Evolutionary conservation across 2,888 invertebrate species (phyloP), one percentile per base, ranked within the genome.

Genomic region (Ormia ochracea): DNA sequence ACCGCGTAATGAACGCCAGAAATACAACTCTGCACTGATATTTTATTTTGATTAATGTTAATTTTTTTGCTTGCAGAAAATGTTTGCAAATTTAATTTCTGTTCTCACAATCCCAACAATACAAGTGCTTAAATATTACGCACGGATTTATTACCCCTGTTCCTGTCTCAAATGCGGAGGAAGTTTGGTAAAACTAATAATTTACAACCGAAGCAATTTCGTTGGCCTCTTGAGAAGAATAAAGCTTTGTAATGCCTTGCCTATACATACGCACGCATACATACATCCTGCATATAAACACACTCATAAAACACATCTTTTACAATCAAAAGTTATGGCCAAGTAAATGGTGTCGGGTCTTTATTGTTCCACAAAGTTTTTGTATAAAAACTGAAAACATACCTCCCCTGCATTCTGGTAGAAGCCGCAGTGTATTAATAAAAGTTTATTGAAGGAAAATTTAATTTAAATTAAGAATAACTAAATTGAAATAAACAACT

Each of bases 401-500:
- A 21, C 3, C 23, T 43, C 19, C 41, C 9, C 7, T n/a, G 14
- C 14, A 28, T 28, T 61, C 50, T 43, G 17, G 12, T 36, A 43
- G 12, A 68, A 68, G 38, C 31, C 38, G 52, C 33, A 74, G 59
- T 56, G 38, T 63, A 33, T 48, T 63, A 63, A 76, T 69, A 76
- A 69, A 69, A 69, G 54, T 76, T 76, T 69, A 69, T 56, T 31
- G 43, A 56, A 76, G 56, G 48, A 31, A 76, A 76, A 69, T 48
- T 69, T 56, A 76, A 69, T 76, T 76, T 56, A 48, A 76, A 69
- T 69, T 69, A 76, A 63, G 63, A 48, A 56, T 63, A 68, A 56
- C 48, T 76, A 31, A 76, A 76, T 76, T 76, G 45, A 76, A 76
- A 76, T 69, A 48, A 76, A 69, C 61, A 76, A 69, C 69, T 76